Conservation (phyloP, 2,113 vertebrate species). For the Cathartes aura region DNA sequence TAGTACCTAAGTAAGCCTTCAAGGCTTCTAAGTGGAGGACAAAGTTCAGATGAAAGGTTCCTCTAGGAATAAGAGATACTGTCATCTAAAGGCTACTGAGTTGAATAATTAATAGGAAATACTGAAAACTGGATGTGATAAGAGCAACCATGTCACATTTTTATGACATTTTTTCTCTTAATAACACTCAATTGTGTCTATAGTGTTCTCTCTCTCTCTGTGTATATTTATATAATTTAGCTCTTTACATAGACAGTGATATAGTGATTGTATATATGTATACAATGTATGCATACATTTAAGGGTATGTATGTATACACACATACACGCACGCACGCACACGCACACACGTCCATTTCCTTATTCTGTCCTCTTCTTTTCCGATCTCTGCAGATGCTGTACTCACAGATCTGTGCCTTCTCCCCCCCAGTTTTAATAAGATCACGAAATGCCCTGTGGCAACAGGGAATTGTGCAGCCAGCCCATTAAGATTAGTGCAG, state of each 20-base stretch:
- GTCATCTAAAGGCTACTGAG: neutral
- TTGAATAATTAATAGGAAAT: constrained; percentile 44
- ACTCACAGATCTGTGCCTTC: neutral
- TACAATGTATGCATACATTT: too few species aligned
- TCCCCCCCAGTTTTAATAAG: constrained; percentile 1
- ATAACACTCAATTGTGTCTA: neutral
- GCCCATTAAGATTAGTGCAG: constrained; percentile 33
- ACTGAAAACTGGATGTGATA: neutral
- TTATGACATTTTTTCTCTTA: neutral
- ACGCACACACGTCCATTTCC: rapidly evolving
- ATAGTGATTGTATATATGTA: neutral
- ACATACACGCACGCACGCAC: rapidly evolving
- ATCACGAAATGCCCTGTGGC: constrained; percentile 12
- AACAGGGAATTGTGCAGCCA: constrained; percentile 1
- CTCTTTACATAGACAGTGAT: neutral
- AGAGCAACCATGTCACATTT: neutral
- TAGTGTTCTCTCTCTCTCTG: neutral
- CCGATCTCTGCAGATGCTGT: neutral
- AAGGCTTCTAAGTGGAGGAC: constrained; percentile 32
- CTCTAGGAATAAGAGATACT: neutral
- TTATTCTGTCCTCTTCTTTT: neutral
- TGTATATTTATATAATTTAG: neutral
- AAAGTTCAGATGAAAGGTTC: neutral
- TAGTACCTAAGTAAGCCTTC: constrained; percentile 9
- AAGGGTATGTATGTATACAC: neutral